A percentile compares a stretch with the other conserved stretches of the same genome.
phyloP scores from a whole-genome alignment of 1,140 invertebrate species.

The Varroa destructor region DNA sequence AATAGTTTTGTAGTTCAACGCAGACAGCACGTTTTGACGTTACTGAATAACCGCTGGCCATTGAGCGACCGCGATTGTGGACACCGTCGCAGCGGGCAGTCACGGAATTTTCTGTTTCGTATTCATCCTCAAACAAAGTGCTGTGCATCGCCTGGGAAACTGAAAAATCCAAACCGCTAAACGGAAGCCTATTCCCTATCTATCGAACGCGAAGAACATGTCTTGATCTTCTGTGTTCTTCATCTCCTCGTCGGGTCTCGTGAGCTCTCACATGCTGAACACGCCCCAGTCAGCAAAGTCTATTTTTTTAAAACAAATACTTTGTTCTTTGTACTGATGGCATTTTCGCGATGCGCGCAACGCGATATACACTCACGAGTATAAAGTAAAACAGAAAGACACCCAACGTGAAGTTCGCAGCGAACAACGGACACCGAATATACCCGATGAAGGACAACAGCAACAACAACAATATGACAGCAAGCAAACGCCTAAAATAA shows the following conservation, averaged over 20 bases:
- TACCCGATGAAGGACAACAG: too few relatives aligned
- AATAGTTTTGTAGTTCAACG: too few relatives aligned
- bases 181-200: background rate
- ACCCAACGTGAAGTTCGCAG: too few relatives aligned
- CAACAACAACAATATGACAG: too few relatives aligned
- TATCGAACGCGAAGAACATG: slow-evolving; percentile 1
- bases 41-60: too few relatives aligned
- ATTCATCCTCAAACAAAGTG: background rate
- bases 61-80: too few relatives aligned
- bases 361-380: too few relatives aligned
- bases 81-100: background rate
- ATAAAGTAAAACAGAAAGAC: too few relatives aligned
- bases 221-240: background rate
- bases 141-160: background rate
- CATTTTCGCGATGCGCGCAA: too few relatives aligned
- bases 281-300: slow-evolving; percentile 18
- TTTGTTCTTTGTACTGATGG: background rate
- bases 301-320: slow-evolving; percentile 28
- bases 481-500: too few relatives aligned
- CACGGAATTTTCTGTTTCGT: background rate
- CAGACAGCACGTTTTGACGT: too few relatives aligned
- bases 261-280: background rate
- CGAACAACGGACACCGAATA: too few relatives aligned
- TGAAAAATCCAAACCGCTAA: background rate
- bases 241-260: background rate